Evolutionary conservation across 1,140 invertebrate species (phyloP).

Genomic region (Bombus turneri): DNA sequence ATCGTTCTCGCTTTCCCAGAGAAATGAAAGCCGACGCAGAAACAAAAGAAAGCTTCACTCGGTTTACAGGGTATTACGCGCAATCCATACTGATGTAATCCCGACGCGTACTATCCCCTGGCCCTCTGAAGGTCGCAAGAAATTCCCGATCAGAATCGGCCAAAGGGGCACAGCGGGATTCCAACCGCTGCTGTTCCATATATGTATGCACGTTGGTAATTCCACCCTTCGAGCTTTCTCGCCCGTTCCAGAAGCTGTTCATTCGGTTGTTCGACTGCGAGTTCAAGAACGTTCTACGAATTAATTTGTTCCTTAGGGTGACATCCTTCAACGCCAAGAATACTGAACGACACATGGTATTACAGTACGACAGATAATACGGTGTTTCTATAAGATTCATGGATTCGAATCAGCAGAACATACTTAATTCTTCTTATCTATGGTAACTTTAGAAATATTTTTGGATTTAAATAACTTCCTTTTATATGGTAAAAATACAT

Average conservation of each 20-base stretch:
- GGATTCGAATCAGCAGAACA: too few species aligned
- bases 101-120: background rate
- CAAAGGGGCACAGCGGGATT: conserved; percentile 34
- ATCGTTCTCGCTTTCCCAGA: conserved; percentile 7
- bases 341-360: background rate
- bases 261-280: background rate
- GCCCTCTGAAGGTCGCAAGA: conserved; percentile 40
- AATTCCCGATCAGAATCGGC: conserved; percentile 43
- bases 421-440: too few species aligned
- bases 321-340: background rate
- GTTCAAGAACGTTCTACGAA: background rate
- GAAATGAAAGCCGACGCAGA: conserved; percentile 28
- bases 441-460: too few species aligned
- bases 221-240: conserved; percentile 22
- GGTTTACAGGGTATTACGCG: conserved; percentile 53
- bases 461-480: too few species aligned
- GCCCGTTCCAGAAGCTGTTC: background rate
- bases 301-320: background rate
- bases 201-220: conserved; percentile 37
- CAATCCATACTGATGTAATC: conserved; percentile 50
- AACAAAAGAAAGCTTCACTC: conserved; percentile 46
- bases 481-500: too few species aligned
- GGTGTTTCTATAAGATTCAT: background rate
- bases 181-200: conserved; percentile 38
- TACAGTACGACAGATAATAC: background rate